phyloP scores from a whole-genome alignment of 2,888 invertebrate species.

The Aplocera efformata region DNA sequence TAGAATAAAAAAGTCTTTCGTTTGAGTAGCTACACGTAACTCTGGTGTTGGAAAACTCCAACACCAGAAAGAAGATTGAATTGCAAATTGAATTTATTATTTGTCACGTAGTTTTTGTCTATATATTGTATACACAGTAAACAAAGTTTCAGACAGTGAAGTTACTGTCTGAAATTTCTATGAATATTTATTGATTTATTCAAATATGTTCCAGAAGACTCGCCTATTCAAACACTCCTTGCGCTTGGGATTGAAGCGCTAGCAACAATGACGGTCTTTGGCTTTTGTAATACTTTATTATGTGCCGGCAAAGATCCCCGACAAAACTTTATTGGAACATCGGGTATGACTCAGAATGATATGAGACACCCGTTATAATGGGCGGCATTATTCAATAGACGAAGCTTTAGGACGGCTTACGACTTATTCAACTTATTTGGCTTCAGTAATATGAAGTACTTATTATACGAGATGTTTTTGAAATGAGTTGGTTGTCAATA shows the following conservation, averaged over 20 bases:
- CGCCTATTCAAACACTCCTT: conserved; percentile 44
- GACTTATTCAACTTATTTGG: conserved; percentile 31
- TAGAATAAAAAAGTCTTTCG: no score
- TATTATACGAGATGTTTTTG: no score
- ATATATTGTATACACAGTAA: no score
- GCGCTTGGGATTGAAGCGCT: conserved; percentile 74
- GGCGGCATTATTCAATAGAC: conserved; percentile 53
- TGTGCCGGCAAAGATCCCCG: conserved; percentile 77
- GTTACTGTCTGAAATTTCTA: no score
- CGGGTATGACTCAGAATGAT: conserved; percentile 68
- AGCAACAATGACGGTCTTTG: conserved; percentile 80
- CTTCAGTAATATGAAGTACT: conserved; percentile 15
- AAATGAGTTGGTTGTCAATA: no score
- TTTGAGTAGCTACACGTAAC: no score
- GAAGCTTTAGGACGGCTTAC: conserved; percentile 32
- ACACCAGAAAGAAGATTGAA: no score
- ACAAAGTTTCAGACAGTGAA: no score
- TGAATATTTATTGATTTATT: no score
- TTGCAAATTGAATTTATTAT: no score
- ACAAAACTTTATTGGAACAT: conserved; percentile 80
- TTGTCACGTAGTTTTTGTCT: no score
- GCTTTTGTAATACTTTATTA: conserved; percentile 81
- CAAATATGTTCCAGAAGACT: conserved; percentile 46
- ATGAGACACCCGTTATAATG: conserved; percentile 64
- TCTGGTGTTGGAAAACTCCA: no score